Conservation (phyloP, 2,113 vertebrate genomes). For the Ia io region DNA sequence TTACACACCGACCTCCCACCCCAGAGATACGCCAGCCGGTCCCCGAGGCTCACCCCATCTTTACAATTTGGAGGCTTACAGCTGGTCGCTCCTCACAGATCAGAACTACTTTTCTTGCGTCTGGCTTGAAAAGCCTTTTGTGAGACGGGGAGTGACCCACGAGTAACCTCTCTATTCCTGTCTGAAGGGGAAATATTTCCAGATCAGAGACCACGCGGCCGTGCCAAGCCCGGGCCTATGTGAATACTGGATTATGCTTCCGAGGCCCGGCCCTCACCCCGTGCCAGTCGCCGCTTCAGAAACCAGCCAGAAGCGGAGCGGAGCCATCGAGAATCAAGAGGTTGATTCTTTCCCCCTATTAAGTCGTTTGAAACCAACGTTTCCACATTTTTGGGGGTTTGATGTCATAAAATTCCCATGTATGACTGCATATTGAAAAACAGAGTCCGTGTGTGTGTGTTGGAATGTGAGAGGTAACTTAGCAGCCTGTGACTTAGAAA, state of each 20-base stretch:
- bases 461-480: background rate
- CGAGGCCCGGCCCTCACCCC: accelerated
- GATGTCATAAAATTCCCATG: conserved; percentile 60
- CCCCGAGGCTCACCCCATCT: accelerated
- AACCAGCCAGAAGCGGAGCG: background rate
- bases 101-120: background rate
- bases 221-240: background rate
- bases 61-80: accelerated
- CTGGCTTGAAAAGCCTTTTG: conserved; percentile 41
- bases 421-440: conserved; percentile 45
- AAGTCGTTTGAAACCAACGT: conserved; percentile 50
- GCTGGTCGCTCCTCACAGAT: background rate
- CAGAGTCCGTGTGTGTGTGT: background rate
- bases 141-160: conserved; percentile 14
- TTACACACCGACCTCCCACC: background rate
- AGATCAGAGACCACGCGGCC: background rate
- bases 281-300: background rate
- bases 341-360: conserved; percentile 17
- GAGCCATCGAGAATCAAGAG: background rate
- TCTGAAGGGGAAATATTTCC: conserved; percentile 47
- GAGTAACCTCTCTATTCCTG: conserved; percentile 41
- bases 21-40: too few relatives aligned
- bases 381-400: conserved; percentile 53
- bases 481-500: background rate
- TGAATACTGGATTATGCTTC: background rate